Evolutionary conservation across 2,113 vertebrate genomes (phyloP), one percentile per base, ranked within the genome.

Genomic region (Eupsittula cactorum): DNA sequence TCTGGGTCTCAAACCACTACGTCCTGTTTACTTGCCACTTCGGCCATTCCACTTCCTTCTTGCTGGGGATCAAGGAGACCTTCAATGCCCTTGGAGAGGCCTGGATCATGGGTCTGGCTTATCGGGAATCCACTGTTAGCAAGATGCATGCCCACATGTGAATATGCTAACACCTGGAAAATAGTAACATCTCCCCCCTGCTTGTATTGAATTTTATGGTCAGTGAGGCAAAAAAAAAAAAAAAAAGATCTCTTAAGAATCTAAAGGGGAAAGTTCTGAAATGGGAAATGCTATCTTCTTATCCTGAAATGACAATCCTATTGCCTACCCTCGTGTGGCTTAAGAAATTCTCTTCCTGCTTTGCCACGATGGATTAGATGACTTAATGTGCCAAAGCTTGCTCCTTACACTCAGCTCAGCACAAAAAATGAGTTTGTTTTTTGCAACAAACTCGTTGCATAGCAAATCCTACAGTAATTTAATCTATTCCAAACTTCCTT

Each of bases 211-310:
- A 88, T 53, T 77, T 94, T 88, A 80, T 68, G 50, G 17, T 49
- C 55, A 86, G 46, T 67, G 59, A 83, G 50, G 83, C 9, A 64
- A 81, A 81, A 41, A 79, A 39, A 50, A 21, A 21, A 71, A 64
- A 52, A 73, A n/a, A 70, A 31, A 19, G 2, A 37, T 7, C 8
- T 78, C 68, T 78, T 90, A 50, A 73, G 62, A 92, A 85, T 74
- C 44, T 82, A 93, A 88, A 94, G 60, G 76, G 64, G 86, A 92
- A 93, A 86, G 71, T 88, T 90, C 79, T 94, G 71, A 92, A 88
- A 68, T 17, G n/a, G 63, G 65, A 95, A 77, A 90, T 82, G 55
- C 80, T 93, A 90, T 77, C 49, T 88, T 89, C 82, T 74, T 80
- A 82, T 76, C 23, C 50, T 77, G 75, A 96, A 95, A 96, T 82